Evolutionary conservation across 2,888 invertebrate genomes (phyloP).

Genomic region (Amblyteles armatorius): DNA sequence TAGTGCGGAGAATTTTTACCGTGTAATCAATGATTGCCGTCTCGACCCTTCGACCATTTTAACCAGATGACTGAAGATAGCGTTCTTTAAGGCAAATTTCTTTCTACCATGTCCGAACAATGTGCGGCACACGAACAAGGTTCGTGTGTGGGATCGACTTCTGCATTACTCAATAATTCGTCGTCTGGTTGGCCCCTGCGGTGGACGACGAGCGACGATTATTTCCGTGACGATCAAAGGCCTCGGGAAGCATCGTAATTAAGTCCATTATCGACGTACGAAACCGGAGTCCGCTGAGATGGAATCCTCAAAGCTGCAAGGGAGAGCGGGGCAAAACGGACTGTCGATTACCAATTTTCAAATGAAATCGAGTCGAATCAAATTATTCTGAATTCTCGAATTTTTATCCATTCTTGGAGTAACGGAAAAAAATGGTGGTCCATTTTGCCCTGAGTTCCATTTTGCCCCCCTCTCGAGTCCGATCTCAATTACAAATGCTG

Average conservation of each 20-base stretch:
- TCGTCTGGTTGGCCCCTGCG: background rate
- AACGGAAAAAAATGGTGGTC: background rate
- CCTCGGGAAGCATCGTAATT: constrained; percentile 21
- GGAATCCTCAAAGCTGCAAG: constrained; percentile 1
- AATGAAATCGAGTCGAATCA: background rate
- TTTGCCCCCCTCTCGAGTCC: background rate
- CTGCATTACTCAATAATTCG: constrained; percentile 47
- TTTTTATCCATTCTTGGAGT: background rate
- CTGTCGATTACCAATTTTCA: background rate
- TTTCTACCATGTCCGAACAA: background rate
- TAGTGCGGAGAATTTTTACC: background rate
- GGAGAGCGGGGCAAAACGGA: background rate
- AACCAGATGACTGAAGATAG: background rate
- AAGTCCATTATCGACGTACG: constrained; percentile 35
- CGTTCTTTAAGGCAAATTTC: background rate
- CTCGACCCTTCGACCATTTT: background rate
- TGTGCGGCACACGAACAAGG: background rate
- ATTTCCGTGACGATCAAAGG: constrained; percentile 15
- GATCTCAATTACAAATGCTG: constrained; percentile 41
- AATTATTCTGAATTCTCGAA: background rate
- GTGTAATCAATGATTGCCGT: background rate
- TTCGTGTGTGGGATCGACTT: background rate
- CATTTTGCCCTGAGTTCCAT: background rate
- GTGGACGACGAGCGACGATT: constrained; percentile 21
- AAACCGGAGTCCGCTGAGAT: constrained; percentile 8